Evolutionary conservation across 2,797 vertebrate genomes (phyloP).

Genomic region (Labeo calbasu): DNA sequence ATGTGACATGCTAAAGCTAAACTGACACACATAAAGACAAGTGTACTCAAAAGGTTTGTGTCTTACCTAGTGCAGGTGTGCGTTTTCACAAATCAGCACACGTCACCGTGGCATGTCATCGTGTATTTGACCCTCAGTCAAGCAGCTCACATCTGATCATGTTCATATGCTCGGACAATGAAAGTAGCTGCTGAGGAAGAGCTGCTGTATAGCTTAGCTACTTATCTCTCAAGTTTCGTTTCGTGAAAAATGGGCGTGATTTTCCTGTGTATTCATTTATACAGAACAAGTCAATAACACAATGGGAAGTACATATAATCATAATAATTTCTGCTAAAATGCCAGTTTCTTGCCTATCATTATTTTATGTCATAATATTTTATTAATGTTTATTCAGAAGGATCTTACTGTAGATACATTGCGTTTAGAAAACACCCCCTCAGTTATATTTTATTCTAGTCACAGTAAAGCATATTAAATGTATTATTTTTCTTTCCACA

Average conservation of each 20-base stretch:
- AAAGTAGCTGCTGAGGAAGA: background rate
- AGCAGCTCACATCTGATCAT: background rate
- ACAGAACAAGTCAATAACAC: background rate
- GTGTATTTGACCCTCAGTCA: background rate
- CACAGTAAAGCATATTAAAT: background rate
- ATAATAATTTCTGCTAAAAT: background rate
- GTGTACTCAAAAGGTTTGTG: background rate
- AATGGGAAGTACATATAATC: background rate
- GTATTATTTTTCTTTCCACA: accelerated
- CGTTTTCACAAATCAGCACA: background rate
- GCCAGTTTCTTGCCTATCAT: background rate
- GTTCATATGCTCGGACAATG: background rate
- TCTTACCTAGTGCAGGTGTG: slow-evolving; percentile 31
- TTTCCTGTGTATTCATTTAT: background rate
- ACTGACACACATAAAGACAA: background rate
- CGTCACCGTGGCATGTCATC: background rate
- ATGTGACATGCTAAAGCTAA: slow-evolving; percentile 35
- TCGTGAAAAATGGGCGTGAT: slow-evolving; percentile 69
- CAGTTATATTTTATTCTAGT: background rate
- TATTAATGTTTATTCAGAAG: background rate
- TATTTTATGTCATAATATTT: background rate
- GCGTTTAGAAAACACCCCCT: background rate
- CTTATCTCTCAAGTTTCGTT: slow-evolving; percentile 71
- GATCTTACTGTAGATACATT: background rate
- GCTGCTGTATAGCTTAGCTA: background rate